Percentiles rank a stretch among this genome's conserved stretches.
These are phyloP conservation scores for Muscicapa striata DNA, from an alignment of 2,797 vertebrate genomes.

Conservation along the genomic window DNA sequence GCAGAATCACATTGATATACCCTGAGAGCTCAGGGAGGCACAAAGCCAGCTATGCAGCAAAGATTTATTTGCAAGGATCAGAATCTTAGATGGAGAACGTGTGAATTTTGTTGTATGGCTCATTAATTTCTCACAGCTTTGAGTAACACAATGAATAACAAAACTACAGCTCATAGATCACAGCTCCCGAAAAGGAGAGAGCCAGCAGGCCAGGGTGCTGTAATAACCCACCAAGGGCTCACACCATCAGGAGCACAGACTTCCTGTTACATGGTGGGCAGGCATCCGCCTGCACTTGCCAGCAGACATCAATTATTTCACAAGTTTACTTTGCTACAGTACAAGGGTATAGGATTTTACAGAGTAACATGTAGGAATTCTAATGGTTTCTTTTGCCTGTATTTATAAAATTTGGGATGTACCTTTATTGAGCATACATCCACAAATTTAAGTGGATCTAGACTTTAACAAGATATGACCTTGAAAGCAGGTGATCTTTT, in stretches of 20 bases:
- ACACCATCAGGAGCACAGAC: background rate
- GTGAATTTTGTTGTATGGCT: background rate
- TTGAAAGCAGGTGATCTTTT: background rate
- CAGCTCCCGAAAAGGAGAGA: background rate
- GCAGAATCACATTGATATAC: background rate
- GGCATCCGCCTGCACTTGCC: background rate
- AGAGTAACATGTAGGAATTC: background rate
- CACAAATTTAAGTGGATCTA: background rate
- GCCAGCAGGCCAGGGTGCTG: fast-evolving
- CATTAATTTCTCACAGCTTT: background rate
- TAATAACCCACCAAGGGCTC: background rate
- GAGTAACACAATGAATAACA: background rate
- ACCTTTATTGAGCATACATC: background rate
- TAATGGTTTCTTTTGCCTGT: background rate
- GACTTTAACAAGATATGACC: background rate
- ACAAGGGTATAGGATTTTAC: background rate
- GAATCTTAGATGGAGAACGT: background rate
- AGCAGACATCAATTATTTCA: background rate
- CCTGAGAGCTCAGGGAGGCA: background rate
- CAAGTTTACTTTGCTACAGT: background rate
- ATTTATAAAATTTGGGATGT: background rate
- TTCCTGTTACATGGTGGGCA: background rate
- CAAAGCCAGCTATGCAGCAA: fast-evolving
- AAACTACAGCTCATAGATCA: background rate
- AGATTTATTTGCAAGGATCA: background rate